phyloP scores from a whole-genome alignment of 1,140 invertebrate genomes.

The Drosophila parvula region DNA sequence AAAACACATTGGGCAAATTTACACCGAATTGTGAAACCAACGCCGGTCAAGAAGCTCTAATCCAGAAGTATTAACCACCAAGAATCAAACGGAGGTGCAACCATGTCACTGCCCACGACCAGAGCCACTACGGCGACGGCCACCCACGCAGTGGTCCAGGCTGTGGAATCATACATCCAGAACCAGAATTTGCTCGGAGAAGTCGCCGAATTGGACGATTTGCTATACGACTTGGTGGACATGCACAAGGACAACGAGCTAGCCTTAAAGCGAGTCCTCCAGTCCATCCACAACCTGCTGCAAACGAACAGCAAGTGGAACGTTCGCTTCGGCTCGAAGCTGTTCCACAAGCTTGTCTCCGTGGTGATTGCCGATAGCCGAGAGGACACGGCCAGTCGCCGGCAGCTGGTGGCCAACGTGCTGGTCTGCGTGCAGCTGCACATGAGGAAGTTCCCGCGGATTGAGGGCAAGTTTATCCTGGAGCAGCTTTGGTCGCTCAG shows the following conservation, averaged over 20 bases:
- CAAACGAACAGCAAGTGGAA: conserved; percentile 60
- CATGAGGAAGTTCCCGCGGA: conserved; percentile 44
- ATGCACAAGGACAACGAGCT: conserved; percentile 58
- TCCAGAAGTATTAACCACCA: too few species aligned
- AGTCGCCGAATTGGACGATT: conserved; percentile 64
- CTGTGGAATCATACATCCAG: conserved; percentile 60
- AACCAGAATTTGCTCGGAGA: conserved; percentile 71
- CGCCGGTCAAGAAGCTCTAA: too few species aligned
- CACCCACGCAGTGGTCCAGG: conserved; percentile 63
- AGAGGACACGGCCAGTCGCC: conserved; percentile 15
- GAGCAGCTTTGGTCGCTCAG: conserved; percentile 59
- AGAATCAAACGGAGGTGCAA: background rate
- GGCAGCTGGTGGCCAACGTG: conserved; percentile 64
- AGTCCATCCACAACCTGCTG: conserved; percentile 61
- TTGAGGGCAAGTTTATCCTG: conserved; percentile 64
- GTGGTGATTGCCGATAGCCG: conserved; percentile 49
- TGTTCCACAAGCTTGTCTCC: conserved; percentile 64
- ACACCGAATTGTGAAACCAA: conserved; percentile 24
- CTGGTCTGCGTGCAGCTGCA: conserved; percentile 70
- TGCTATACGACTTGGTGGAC: conserved; percentile 58
- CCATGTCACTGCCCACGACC: conserved; percentile 57
- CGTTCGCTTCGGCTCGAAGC: conserved; percentile 62
- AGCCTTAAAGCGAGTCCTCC: conserved; percentile 56
- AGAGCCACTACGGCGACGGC: conserved; percentile 55
- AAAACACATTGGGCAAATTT: conserved; percentile 13